Percentiles rank a stretch among this genome's conserved stretches.
phyloP scores from a whole-genome alignment of 2,113 vertebrate genomes.

The Copsychus sechellarum region DNA sequence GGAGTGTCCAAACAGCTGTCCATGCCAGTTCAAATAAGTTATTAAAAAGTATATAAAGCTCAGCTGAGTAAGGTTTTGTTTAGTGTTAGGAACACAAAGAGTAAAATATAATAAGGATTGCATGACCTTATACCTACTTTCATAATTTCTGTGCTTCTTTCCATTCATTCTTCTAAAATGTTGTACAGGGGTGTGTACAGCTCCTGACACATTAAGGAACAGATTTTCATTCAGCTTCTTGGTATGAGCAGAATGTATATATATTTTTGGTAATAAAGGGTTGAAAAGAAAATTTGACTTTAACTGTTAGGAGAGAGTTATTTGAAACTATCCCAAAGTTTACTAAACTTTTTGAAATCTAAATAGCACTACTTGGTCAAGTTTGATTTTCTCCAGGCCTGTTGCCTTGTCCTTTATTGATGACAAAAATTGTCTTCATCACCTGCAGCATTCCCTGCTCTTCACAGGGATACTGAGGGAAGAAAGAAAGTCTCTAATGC shows the following conservation, averaged over 20 bases:
- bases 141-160: neutral
- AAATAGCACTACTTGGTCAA: neutral
- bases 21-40: neutral
- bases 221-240: neutral
- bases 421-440: neutral
- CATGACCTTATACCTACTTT: neutral
- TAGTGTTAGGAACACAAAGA: neutral
- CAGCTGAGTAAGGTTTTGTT: slow-evolving; percentile 4
- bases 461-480: neutral
- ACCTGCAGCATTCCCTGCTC: neutral
- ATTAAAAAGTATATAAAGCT: neutral
- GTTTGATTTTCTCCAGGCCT: neutral
- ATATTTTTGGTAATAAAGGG: neutral
- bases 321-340: neutral
- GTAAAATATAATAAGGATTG: neutral
- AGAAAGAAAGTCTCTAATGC: slow-evolving; percentile 21
- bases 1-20: neutral
- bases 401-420: neutral
- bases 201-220: neutral
- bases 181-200: neutral
- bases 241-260: neutral
- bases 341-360: neutral
- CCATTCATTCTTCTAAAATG: neutral
- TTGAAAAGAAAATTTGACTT: neutral
- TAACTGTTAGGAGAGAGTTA: neutral